Evolutionary conservation across 2,888 invertebrate species (phyloP).

Genomic region (Phalangium opilio): DNA sequence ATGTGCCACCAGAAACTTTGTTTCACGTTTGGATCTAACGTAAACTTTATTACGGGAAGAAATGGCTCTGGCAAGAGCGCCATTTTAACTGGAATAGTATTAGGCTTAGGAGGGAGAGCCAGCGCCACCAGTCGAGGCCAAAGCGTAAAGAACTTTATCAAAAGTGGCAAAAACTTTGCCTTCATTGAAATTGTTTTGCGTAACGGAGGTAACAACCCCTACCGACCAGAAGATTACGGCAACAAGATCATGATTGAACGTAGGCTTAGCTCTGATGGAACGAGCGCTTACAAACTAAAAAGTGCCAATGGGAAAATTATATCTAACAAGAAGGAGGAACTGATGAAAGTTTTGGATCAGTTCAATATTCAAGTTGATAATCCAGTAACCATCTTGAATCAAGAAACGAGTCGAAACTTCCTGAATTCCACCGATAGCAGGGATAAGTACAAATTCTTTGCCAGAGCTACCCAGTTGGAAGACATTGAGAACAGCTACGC

Average conservation of each 20-base stretch:
- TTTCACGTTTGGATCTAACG: constrained; percentile 53
- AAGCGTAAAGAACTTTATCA: constrained; percentile 55
- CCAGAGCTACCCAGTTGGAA: constrained; percentile 60
- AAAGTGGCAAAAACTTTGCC: constrained; percentile 54
- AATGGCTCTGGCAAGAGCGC: constrained; percentile 78
- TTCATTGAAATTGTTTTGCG: constrained; percentile 19
- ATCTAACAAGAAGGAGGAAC: constrained; percentile 53
- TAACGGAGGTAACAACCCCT: constrained; percentile 56
- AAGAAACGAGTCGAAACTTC: constrained; percentile 80
- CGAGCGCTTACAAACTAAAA: constrained; percentile 52
- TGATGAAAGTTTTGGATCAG: constrained; percentile 49
- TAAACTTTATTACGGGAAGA: constrained; percentile 55
- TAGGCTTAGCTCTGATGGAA: constrained; percentile 33
- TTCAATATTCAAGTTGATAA: constrained; percentile 86
- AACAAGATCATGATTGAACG: constrained; percentile 33
- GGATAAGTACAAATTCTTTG: constrained; percentile 58
- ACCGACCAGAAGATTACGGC: constrained; percentile 44
- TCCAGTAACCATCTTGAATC: constrained; percentile 83
- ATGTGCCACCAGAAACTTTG: constrained; percentile 76
- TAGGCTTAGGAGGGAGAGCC: constrained; percentile 68
- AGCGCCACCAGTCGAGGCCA: constrained; percentile 56
- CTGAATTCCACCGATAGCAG: constrained; percentile 52
- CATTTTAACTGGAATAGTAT: constrained; percentile 63
- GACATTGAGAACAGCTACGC: constrained; percentile 30
- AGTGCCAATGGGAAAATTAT: constrained; percentile 44